Conservation (phyloP, 2,888 invertebrate species). For the Pachydiplax longipennis region DNA sequence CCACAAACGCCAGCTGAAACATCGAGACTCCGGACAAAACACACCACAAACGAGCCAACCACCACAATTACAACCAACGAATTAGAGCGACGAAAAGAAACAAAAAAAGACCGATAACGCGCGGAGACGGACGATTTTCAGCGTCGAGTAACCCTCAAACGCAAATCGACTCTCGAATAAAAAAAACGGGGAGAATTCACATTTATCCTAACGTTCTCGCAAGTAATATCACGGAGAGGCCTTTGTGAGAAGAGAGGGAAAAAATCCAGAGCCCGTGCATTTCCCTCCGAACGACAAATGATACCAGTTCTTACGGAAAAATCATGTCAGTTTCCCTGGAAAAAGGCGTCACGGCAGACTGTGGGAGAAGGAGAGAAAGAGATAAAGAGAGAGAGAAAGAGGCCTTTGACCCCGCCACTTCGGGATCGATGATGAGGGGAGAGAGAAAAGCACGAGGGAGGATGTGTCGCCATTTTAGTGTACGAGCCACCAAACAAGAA, state of each 20-base stretch:
- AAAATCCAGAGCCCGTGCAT: neutral
- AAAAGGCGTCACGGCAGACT: neutral
- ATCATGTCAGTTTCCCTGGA: neutral
- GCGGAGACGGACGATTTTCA: neutral
- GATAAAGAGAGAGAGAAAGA: neutral
- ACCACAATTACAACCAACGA: too few relatives aligned
- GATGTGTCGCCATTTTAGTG: neutral
- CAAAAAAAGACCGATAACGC: neutral
- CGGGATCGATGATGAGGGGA: constrained; percentile 9
- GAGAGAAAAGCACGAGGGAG: neutral
- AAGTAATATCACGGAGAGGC: neutral
- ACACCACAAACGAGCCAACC: neutral
- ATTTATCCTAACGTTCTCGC: neutral
- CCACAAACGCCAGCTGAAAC: too few relatives aligned
- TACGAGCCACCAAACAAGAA: neutral
- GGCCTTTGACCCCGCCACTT: constrained; percentile 31
- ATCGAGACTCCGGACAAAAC: neutral
- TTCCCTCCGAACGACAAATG: neutral
- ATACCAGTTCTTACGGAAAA: neutral
- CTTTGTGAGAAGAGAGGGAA: neutral
- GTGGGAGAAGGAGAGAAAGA: neutral
- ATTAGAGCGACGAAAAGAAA: neutral
- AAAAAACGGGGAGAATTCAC: neutral
- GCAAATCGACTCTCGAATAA: neutral
- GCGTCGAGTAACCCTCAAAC: neutral